Base-by-base conservation (phyloP, 2,113 vertebrate genomes). In the Meriones unguiculatus region DNA sequence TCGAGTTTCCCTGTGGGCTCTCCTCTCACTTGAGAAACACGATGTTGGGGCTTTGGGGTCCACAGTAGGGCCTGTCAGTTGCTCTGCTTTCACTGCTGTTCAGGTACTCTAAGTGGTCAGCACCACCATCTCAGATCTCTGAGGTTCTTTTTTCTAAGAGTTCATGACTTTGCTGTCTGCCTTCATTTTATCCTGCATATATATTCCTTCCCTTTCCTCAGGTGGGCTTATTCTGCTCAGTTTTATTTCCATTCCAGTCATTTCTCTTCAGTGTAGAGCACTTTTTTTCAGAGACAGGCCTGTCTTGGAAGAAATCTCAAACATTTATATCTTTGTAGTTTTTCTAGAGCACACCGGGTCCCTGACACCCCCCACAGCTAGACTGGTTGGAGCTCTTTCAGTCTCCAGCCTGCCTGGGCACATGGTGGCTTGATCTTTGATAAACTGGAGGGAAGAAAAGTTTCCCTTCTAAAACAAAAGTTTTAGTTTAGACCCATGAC, bases 61-160 rank as follows among this genome's bases (percentile, higher is more conserved):
- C 46, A 46, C 46, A 46, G 46, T 46, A 46, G 46, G 46, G 46
- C 46, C 46, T 46, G 46, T 46, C 5, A 46, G 46, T 46, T 46
- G 46, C 46, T 46, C 46, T 46, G 46, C 46, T 46, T 46, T 46
- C 46, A 46, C 46, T 46, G 46, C 46, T 46, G 46, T 46, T 46
- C 46, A 46, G 46, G 46, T 46, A 46, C 46, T 46, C 4, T 46
- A 46, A 46, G 46, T 46, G 46, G 46, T 46, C 46, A 46, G 46
- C 46, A 5, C 46, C 46, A 46, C 46, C 46, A 46, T 46, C 46
- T 46, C 46, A 46, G 46, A 46, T 46, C 54, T 87, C 92, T 57
- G 72, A 57, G 92, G 46, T 84, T 77, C 2, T 5, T 75, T 92
- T 92, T 90, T 72, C 77, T 3, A 86, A 18, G 46, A 77, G 76